A percentile compares a stretch with the other conserved stretches of the same genome.
phyloP scores from a whole-genome alignment of 30 jellyfish, hydroid and myxozoan species.

The Cassiopea xamachana region DNA sequence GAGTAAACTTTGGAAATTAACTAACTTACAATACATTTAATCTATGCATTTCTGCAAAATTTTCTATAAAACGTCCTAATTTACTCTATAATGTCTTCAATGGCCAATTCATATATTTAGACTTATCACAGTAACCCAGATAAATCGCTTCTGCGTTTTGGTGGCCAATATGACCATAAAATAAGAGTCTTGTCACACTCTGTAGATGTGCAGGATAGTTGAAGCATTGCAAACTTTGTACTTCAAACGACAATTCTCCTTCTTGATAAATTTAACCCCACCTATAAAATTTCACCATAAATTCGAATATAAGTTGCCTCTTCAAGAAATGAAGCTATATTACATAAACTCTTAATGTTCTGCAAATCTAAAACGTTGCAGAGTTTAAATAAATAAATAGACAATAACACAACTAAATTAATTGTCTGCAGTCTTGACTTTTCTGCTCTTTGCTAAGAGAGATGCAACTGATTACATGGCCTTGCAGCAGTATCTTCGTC shows the following conservation, averaged over 20 bases:
- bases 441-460: neutral
- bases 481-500: neutral
- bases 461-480: neutral
- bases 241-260: neutral
- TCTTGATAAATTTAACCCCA: neutral
- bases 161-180: no score
- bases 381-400: neutral
- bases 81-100: neutral
- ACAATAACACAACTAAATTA: neutral
- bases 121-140: neutral
- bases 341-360: neutral
- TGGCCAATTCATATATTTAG: neutral
- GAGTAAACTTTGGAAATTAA: neutral
- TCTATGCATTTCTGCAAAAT: slow-evolving; percentile 19
- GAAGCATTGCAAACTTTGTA: no score
- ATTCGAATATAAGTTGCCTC: no score
- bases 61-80: slow-evolving; percentile 17
- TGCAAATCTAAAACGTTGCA: neutral
- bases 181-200: no score
- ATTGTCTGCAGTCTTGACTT: neutral
- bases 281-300: no score
- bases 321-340: neutral
- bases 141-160: no score
- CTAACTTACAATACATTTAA: slow-evolving; percentile 22
- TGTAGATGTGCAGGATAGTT: no score